Conservation (phyloP, 2,797 vertebrate species). For the Thalassophryne amazonica region DNA sequence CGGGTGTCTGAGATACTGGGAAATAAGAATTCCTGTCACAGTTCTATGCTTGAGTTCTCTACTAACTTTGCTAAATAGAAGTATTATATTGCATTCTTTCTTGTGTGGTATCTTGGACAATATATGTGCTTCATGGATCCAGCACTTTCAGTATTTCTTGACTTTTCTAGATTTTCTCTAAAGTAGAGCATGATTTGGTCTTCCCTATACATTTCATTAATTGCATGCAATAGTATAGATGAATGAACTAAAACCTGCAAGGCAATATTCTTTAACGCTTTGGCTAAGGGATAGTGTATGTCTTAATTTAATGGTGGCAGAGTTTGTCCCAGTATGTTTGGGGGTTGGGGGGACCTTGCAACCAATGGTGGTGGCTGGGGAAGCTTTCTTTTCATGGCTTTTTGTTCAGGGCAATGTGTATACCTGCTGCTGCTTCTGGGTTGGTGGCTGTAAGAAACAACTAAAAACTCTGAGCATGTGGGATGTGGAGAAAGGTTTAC, state of each 20-base stretch:
- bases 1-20: slow-evolving; percentile 84
- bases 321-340: slow-evolving; percentile 10
- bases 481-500: slow-evolving; percentile 76
- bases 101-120: slow-evolving; percentile 28
- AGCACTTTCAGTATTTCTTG: slow-evolving; percentile 26
- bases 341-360: no score
- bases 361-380: no score
- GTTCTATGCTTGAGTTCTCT: slow-evolving; percentile 72
- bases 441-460: slow-evolving; percentile 75
- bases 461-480: slow-evolving; percentile 75
- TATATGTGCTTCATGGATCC: slow-evolving; percentile 42
- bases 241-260: slow-evolving; percentile 48
- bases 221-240: slow-evolving; percentile 46
- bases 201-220: slow-evolving; percentile 30
- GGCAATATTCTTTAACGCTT: slow-evolving; percentile 24
- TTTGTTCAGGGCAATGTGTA: slow-evolving; percentile 73
- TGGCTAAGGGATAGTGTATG: slow-evolving; percentile 29
- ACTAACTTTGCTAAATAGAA: slow-evolving; percentile 74
- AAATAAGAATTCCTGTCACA: slow-evolving; percentile 65
- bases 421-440: slow-evolving; percentile 69
- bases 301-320: slow-evolving; percentile 26
- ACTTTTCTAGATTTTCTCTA: slow-evolving; percentile 39
- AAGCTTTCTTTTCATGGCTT: slow-evolving; percentile 46
- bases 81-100: slow-evolving; percentile 21
- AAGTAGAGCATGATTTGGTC: slow-evolving; percentile 38